Base-by-base conservation (phyloP, 1,140 invertebrate species). In the Pseudomyrmex flavicornis region DNA sequence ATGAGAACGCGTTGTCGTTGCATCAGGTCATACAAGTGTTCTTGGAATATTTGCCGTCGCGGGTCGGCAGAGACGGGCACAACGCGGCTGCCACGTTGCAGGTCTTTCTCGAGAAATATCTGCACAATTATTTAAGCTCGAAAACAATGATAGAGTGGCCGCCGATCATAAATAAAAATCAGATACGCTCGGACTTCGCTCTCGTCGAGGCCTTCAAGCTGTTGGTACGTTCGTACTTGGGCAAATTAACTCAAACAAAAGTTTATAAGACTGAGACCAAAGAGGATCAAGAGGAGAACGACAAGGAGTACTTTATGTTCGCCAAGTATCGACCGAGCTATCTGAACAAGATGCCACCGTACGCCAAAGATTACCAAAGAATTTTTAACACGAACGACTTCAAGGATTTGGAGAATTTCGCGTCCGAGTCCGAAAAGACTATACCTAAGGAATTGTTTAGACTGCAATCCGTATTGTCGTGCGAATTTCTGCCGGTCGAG, bases 1-100 rank as follows among this genome's bases (percentile, higher is more conserved):
- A 91, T 2, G 84, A 87, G 13, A 69, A 12, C 58, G 88, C 92
- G 13, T 88, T 95, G 3, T 94, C 93, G 26, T 86, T 96, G 46
- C 94, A 95, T 85, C 93, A 95, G 88, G 90, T 96, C 50, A 94
- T 96, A 68, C 95, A 95, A 91, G 94, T 95, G 8, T 96, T 96
- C 86, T 84, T 96, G 44, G 95, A 95, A 26, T 96, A 95, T 89
- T 87, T 96, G 20, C 95, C 95, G 0, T 95, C 95, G 1, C 91
- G 95, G 56, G 95, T 95, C n/a, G 95, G 95, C 3, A 92, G 93
- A 62, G 95, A 95, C 82, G 95, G 95, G 0, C 94, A 94, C 35
- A 93, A 93, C 52, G 95, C 95, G 7, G 95, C 95, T 22, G 86
- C 91, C 2, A 95, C 95, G 2, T 89, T 96, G 12, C 95, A 96